Conservation (phyloP, 2,113 vertebrate species). For the Gracilinanus agilis region DNA sequence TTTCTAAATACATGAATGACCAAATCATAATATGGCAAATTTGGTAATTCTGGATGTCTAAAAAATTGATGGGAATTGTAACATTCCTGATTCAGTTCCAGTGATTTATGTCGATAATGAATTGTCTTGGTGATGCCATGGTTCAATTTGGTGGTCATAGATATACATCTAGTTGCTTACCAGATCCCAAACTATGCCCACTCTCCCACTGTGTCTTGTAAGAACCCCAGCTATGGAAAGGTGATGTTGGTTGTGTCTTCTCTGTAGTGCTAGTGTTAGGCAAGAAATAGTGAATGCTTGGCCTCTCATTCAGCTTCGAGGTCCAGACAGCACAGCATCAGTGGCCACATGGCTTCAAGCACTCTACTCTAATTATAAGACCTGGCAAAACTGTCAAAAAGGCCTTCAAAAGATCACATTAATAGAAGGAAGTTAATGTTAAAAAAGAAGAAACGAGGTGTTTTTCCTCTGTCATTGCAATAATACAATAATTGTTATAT, state of each 20-base stretch:
- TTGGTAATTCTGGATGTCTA: constrained; percentile 8
- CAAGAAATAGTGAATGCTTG: background rate
- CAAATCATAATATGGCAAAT: background rate
- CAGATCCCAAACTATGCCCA: background rate
- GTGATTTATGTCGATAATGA: background rate
- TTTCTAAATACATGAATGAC: background rate
- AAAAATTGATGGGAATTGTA: constrained; percentile 1
- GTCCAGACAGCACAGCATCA: background rate
- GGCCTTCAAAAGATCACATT: background rate
- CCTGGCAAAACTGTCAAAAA: background rate
- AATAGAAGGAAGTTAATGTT: background rate
- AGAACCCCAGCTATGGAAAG: background rate
- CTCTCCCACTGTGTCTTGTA: background rate
- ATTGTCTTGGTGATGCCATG: background rate
- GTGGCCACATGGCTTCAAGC: background rate
- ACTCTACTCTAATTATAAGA: background rate
- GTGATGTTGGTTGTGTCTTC: background rate
- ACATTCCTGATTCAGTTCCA: background rate
- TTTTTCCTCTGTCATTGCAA: background rate
- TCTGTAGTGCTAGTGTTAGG: background rate
- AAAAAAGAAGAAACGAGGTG: background rate
- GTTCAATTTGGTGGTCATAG: background rate
- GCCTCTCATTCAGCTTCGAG: background rate
- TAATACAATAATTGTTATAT: background rate
- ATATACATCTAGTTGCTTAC: constrained; percentile 4